phyloP scores from a whole-genome alignment of 2,888 invertebrate species.

The Macroteleia sp. region DNA sequence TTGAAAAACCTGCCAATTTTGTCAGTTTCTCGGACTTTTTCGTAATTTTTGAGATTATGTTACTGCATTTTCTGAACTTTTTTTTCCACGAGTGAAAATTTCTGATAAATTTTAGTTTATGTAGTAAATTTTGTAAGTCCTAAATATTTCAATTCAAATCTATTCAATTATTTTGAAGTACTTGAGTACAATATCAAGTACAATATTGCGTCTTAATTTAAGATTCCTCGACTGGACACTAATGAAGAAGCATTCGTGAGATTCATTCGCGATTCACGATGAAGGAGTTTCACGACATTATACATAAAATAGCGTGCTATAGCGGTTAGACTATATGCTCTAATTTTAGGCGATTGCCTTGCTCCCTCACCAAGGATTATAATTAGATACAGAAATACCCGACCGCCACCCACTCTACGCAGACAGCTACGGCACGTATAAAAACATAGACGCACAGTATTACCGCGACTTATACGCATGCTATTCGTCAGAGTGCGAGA shows the following conservation, averaged over 20 bases:
- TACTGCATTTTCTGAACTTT: too few species aligned
- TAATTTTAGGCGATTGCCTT: constrained; percentile 83
- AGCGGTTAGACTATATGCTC: constrained; percentile 81
- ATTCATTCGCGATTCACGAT: constrained; percentile 62
- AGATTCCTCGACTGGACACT: constrained; percentile 39
- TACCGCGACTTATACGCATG: constrained; percentile 65
- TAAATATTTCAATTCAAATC: too few species aligned
- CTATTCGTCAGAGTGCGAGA: constrained; percentile 67
- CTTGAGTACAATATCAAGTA: too few species aligned
- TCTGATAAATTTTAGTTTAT: too few species aligned
- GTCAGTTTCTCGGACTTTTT: too few species aligned
- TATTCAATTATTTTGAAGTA: too few species aligned
- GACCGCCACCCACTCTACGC: constrained; percentile 76
- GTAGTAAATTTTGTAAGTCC: too few species aligned
- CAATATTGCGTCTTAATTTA: constrained; percentile 26
- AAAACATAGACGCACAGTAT: constrained; percentile 70
- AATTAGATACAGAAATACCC: constrained; percentile 84
- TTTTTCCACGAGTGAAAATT: too few species aligned
- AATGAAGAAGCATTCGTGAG: constrained; percentile 59
- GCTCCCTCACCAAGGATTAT: constrained; percentile 83
- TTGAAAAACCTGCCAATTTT: too few species aligned
- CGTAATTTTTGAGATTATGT: too few species aligned
- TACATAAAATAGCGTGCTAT: constrained; percentile 76
- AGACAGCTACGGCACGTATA: constrained; percentile 70
- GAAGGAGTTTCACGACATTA: constrained; percentile 67